phyloP scores from a whole-genome alignment of 2,888 invertebrate genomes.

The Fragum sueziense region DNA sequence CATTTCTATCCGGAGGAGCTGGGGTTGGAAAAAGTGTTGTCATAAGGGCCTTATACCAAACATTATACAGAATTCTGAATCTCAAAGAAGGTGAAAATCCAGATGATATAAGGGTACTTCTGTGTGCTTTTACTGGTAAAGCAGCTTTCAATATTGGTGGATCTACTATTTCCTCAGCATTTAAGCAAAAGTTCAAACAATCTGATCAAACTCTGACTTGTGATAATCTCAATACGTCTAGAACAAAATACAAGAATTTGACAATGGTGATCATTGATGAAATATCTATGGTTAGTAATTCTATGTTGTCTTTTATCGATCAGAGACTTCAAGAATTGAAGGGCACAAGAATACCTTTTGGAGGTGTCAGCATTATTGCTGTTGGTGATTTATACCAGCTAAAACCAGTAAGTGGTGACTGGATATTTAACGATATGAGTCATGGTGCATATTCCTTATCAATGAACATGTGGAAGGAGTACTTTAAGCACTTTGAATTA shows the following conservation, averaged over 20 bases:
- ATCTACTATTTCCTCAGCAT: neutral
- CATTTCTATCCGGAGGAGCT: neutral
- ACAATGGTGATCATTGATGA: slow-evolving; percentile 56
- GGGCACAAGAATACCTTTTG: slow-evolving; percentile 36
- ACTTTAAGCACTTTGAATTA: neutral
- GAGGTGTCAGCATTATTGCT: slow-evolving; percentile 50
- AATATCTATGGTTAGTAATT: slow-evolving; percentile 58
- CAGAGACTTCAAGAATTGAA: slow-evolving; percentile 35
- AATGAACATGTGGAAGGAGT: neutral
- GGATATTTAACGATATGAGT: slow-evolving; percentile 31
- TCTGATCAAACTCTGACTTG: slow-evolving; percentile 28
- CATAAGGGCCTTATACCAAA: slow-evolving; percentile 15
- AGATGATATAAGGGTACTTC: slow-evolving; percentile 6
- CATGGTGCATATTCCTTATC: neutral
- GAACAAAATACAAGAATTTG: slow-evolving; percentile 25
- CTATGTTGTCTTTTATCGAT: slow-evolving; percentile 54
- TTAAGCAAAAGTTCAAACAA: slow-evolving; percentile 35
- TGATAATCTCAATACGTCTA: slow-evolving; percentile 27
- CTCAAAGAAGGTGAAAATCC: slow-evolving; percentile 18
- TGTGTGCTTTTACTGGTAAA: slow-evolving; percentile 17
- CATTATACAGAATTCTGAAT: slow-evolving; percentile 10
- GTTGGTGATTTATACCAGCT: slow-evolving; percentile 59
- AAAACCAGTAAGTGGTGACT: slow-evolving; percentile 48
- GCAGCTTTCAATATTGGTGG: neutral
- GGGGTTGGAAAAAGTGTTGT: neutral